These are phyloP conservation scores for Sebastes nivosus DNA, from an alignment of 2,797 vertebrate species.

Conservation along the genomic window DNA sequence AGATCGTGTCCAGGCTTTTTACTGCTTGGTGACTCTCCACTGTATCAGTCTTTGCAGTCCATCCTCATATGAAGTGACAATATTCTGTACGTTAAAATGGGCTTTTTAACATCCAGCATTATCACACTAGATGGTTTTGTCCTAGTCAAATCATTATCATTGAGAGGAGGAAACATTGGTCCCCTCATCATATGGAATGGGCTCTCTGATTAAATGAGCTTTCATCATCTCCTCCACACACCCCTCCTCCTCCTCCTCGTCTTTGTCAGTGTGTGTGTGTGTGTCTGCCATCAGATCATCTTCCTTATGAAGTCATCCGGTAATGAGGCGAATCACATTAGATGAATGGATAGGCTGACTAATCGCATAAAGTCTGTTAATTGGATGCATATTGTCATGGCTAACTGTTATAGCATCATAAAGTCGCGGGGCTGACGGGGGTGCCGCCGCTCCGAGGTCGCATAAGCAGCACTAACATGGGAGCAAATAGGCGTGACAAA, in stretches of 20 bases:
- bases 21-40: not conserved
- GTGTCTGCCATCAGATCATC: conserved; percentile 63
- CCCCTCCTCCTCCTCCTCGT: conserved; percentile 15
- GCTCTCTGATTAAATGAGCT: conserved; percentile 65
- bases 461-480: conserved; percentile 47
- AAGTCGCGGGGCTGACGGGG: conserved; percentile 51
- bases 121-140: conserved; percentile 57
- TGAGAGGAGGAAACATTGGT: conserved; percentile 61
- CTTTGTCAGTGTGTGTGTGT: conserved; percentile 21
- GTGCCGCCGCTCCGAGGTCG: conserved; percentile 55
- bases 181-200: conserved; percentile 60
- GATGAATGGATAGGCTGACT: conserved; percentile 78
- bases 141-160: conserved; percentile 68
- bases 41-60: conserved; percentile 4
- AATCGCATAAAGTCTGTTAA: conserved; percentile 80
- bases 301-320: conserved; percentile 70
- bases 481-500: conserved; percentile 70
- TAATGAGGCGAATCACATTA: conserved; percentile 78
- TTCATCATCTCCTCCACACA: conserved; percentile 53
- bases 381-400: conserved; percentile 81
- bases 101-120: conserved; percentile 33
- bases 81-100: conserved; percentile 21
- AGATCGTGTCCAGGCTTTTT: conserved; percentile 16
- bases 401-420: conserved; percentile 77
- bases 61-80: conserved; percentile 21